Percentiles rank a stretch among this genome's conserved stretches.
Evolutionary conservation across 2,888 invertebrate species (phyloP).

Genomic region (Leptinotarsa juncta): DNA sequence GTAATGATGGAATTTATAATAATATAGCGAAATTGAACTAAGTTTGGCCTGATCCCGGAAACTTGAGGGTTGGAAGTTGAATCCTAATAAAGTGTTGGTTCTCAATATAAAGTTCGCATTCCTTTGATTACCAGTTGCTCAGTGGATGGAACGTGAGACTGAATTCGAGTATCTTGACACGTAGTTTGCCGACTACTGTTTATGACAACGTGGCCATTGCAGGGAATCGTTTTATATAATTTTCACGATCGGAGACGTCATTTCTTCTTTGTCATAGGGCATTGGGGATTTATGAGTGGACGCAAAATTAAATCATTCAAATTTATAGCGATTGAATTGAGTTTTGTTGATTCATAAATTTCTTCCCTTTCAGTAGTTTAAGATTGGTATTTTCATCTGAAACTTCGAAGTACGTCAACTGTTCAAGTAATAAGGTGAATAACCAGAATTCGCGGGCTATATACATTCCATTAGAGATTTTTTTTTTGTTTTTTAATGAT

Average conservation of each 20-base stretch:
- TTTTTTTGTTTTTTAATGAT: no score
- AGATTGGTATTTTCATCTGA: no score
- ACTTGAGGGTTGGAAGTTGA: slow-evolving; percentile 42
- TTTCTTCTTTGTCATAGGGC: background rate
- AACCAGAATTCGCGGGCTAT: no score
- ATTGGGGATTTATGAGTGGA: no score
- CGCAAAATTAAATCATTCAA: no score
- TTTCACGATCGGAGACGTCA: background rate
- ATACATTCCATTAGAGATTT: no score
- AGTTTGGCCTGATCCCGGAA: slow-evolving; percentile 40
- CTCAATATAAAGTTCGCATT: slow-evolving; percentile 44
- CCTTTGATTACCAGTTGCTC: slow-evolving; percentile 45
- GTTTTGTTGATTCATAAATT: no score
- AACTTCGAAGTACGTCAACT: no score
- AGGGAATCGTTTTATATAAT: slow-evolving; percentile 14
- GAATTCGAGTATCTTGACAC: slow-evolving; percentile 22
- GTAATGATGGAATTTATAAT: slow-evolving; percentile 46
- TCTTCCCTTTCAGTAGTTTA: no score
- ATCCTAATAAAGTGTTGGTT: slow-evolving; percentile 48
- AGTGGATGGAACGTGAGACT: slow-evolving; percentile 31
- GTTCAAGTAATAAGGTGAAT: no score
- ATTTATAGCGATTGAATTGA: no score
- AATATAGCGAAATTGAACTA: slow-evolving; percentile 45
- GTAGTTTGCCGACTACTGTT: slow-evolving; percentile 30
- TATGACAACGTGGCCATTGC: slow-evolving; percentile 30